Conservation (phyloP, 2,113 vertebrate species). For the Pseudorasbora parva region DNA sequence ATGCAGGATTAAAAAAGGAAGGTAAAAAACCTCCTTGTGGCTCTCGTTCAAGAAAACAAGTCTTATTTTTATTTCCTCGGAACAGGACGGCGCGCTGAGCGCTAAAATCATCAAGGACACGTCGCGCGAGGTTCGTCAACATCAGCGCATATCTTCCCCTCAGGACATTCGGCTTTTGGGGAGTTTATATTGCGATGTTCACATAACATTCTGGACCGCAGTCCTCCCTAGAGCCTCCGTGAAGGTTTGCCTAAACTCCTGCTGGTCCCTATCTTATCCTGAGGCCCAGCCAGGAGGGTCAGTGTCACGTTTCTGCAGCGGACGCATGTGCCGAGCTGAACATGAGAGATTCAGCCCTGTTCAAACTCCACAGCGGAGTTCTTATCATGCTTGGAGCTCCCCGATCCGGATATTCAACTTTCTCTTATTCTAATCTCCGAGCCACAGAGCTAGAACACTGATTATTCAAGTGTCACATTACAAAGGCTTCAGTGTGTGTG, state of each 20-base stretch:
- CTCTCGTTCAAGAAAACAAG: slow-evolving; percentile 37
- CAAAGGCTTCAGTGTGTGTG: slow-evolving; percentile 26
- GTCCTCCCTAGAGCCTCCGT: slow-evolving; percentile 7
- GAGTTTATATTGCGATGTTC: slow-evolving; percentile 23
- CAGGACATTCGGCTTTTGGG: background rate
- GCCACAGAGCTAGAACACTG: slow-evolving; percentile 36
- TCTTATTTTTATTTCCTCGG: slow-evolving; percentile 44
- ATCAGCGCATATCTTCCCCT: slow-evolving; percentile 35
- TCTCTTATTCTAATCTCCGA: slow-evolving; percentile 38
- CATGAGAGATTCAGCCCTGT: slow-evolving; percentile 13
- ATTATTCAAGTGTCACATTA: slow-evolving; percentile 39
- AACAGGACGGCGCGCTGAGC: background rate
- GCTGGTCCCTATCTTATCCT: slow-evolving; percentile 41
- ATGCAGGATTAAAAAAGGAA: background rate
- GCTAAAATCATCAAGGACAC: slow-evolving; percentile 26
- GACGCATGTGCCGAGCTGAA: slow-evolving; percentile 29
- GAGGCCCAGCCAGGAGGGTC: slow-evolving; percentile 33
- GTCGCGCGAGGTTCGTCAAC: slow-evolving; percentile 4
- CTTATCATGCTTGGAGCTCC: slow-evolving; percentile 34
- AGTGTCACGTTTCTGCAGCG: slow-evolving; percentile 36
- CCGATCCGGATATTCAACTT: slow-evolving; percentile 41
- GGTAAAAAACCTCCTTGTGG: slow-evolving; percentile 7
- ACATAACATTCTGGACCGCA: slow-evolving; percentile 12
- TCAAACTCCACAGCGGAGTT: slow-evolving; percentile 3
- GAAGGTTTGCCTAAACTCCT: slow-evolving; percentile 27